phyloP scores from a whole-genome alignment of 1,140 invertebrate species.

The Acromyrmex echinatior region DNA sequence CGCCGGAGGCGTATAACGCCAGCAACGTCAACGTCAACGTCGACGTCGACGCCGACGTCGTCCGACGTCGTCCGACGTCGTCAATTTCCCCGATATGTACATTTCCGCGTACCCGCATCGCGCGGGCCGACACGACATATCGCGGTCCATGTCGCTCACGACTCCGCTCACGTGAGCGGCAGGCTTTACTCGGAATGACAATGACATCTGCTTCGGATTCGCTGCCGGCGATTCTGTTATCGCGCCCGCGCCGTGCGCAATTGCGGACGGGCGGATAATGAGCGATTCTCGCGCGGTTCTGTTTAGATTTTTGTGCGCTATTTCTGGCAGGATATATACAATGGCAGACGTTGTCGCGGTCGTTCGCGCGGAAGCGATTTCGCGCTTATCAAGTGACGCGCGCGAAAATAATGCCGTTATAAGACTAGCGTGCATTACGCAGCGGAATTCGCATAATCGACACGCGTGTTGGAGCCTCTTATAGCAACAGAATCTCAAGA shows the following conservation, averaged over 20 bases:
- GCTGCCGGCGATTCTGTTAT: constrained; percentile 9
- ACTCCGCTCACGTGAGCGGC: constrained; percentile 37
- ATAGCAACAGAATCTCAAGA: neutral
- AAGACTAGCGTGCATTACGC: constrained; percentile 18
- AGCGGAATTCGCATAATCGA: constrained; percentile 31
- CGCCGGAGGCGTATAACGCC: constrained; percentile 11
- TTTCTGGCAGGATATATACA: constrained; percentile 13
- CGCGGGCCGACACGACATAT: constrained; percentile 19
- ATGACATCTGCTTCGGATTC: constrained; percentile 66
- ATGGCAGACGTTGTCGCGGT: constrained; percentile 37
- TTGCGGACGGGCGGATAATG: neutral
- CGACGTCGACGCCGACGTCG: neutral
- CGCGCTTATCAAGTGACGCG: constrained; percentile 27
- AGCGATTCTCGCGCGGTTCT: neutral
- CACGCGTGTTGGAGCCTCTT: constrained; percentile 15
- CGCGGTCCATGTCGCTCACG: constrained; percentile 1
- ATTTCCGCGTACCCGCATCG: constrained; percentile 56
- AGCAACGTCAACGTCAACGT: neutral
- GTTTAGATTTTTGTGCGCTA: constrained; percentile 31
- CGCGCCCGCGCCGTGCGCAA: constrained; percentile 1
- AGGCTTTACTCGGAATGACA: constrained; percentile 35
- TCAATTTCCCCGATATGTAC: constrained; percentile 13
- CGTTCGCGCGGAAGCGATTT: constrained; percentile 45
- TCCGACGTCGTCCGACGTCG: neutral
- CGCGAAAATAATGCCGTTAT: constrained; percentile 46